Base-by-base conservation (phyloP, 2,888 invertebrate species). In the Gortyna flavago region DNA sequence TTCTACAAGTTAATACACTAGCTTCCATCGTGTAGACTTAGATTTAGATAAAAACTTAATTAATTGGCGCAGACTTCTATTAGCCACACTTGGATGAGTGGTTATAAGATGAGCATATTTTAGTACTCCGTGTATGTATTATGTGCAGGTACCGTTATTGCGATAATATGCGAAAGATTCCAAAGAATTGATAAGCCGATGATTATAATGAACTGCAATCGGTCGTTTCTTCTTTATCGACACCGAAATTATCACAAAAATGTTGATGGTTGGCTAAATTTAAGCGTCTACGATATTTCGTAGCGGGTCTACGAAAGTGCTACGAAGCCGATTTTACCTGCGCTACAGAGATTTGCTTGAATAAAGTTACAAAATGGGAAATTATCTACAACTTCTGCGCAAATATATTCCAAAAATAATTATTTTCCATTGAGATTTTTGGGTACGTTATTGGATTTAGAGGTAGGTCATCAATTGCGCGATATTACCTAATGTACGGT, bases 291-390 rank as follows among this genome's bases (percentile, higher is more conserved):
- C 95, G 93, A 85, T 79, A 80, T 84, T 82, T 91, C 94, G 95
- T 95, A 95, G 95, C 91, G 77, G 87, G 85, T 92, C 95, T 95
- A 96, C 95, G 95, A 89, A 87, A 81, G 67, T 87, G 94, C 95
- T 95, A 95, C 95, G 93, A 82, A 51, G 35, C 71, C 62, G 70
- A 73, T 74, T 75, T 62, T 48, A 79, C 66, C 77, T 83, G 77
- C 54, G 62, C 71, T 67, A 76, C 64, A n/a, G 44, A 69, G 65
- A 73, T 75, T 76, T 57, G 25, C 32, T 64, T 65, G n/a, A 80
- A 62, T 48, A 61, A 68, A 62, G 32, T 70, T 74, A 38, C 67
- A 44, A 57, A 57, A 74, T 41, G 13, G 35, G 16, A 71, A 70
- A 68, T 51, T 21, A 72, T 64, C 38, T 65, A 35, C 65, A 69